Percentiles rank a stretch among this genome's conserved stretches.
Conservation (phyloP, 2,888 invertebrate genomes). For the Yponomeuta sedellus region DNA sequence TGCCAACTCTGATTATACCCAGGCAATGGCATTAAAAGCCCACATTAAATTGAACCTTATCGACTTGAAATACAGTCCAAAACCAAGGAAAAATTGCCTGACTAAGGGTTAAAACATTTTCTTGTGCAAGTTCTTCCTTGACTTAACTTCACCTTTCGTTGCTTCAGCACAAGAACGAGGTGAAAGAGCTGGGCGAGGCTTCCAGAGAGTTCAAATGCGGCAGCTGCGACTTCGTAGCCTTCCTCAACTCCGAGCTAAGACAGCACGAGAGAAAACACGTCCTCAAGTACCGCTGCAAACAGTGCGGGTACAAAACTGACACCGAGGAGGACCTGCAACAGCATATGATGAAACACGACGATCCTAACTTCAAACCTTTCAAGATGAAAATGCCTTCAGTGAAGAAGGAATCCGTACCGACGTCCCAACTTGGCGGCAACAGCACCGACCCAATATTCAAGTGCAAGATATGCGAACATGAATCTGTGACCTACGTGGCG, state of each 20-base stretch:
- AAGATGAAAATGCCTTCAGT: neutral
- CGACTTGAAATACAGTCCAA: no score
- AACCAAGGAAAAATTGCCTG: no score
- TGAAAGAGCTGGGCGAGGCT: neutral
- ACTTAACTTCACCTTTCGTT: neutral
- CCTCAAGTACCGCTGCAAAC: neutral
- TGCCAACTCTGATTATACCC: no score
- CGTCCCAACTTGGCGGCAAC: neutral
- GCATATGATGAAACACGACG: neutral
- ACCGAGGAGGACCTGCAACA: neutral
- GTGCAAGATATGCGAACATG: neutral
- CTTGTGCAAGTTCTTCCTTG: no score
- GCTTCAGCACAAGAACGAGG: neutral
- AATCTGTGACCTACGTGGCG: neutral
- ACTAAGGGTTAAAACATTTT: no score
- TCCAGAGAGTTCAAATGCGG: constrained; percentile 2
- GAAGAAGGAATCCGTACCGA: neutral
- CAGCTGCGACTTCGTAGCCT: neutral
- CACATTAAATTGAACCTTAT: no score
- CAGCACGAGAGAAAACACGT: neutral
- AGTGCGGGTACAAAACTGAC: neutral
- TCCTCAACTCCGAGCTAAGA: neutral
- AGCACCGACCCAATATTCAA: neutral
- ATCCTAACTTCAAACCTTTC: neutral
- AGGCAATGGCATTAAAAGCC: no score